Evolutionary conservation across 2,797 vertebrate genomes (phyloP).

Genomic region (Sebastes elongatus): DNA sequence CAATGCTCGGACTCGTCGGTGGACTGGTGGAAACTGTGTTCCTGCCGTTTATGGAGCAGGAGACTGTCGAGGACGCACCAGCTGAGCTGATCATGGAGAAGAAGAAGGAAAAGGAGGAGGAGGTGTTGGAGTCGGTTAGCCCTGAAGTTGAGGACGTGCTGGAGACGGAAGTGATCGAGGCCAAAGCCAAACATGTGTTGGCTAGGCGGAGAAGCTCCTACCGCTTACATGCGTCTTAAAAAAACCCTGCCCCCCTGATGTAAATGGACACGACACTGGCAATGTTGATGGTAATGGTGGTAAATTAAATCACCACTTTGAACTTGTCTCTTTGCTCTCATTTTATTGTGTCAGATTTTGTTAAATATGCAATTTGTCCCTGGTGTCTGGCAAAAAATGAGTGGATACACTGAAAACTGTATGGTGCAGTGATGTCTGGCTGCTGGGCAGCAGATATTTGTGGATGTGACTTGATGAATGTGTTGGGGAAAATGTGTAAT

Average conservation of each 20-base stretch:
- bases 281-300: conserved; percentile 9
- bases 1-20: conserved; percentile 84
- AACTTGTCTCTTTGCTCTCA: conserved; percentile 17
- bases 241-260: background rate
- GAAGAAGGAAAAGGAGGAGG: conserved; percentile 18
- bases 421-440: conserved; percentile 45
- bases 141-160: conserved; percentile 37
- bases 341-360: conserved; percentile 35
- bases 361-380: background rate
- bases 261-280: conserved; percentile 31
- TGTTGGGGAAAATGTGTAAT: conserved; percentile 2
- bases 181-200: conserved; percentile 57
- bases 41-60: conserved; percentile 80
- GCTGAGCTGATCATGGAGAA: conserved; percentile 9
- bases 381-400: background rate
- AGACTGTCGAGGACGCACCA: conserved; percentile 63
- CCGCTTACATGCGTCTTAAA: conserved; percentile 82
- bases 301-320: conserved; percentile 22
- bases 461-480: conserved; percentile 21
- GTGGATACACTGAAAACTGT: conserved; percentile 29
- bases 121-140: conserved; percentile 16
- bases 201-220: conserved; percentile 67
- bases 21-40: conserved; percentile 87
- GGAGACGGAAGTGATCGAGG: conserved; percentile 25
- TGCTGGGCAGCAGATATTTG: conserved; percentile 70